These are phyloP conservation scores for Pheosia gnoma DNA, from an alignment of 2,888 invertebrate species.

Conservation along the genomic window DNA sequence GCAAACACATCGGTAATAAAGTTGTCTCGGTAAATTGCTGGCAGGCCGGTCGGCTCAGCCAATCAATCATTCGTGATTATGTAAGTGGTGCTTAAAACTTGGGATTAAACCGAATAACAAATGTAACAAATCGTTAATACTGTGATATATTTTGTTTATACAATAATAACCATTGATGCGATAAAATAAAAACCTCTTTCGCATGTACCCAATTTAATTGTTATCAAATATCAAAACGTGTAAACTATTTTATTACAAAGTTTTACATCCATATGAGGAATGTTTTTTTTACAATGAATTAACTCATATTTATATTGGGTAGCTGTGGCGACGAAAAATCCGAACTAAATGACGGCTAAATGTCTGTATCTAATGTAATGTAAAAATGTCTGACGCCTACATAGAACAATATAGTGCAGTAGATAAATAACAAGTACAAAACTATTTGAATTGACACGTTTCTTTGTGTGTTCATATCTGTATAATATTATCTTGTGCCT, in stretches of 20 bases:
- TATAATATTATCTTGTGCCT: too few relatives aligned
- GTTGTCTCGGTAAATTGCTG: constrained; percentile 48
- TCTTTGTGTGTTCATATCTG: too few relatives aligned
- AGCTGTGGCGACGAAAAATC: neutral
- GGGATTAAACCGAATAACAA: constrained; percentile 31
- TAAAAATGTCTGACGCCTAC: too few relatives aligned
- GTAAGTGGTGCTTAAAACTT: constrained; percentile 31
- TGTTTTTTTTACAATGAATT: constrained; percentile 13
- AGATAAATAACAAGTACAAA: too few relatives aligned
- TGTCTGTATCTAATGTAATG: too few relatives aligned
- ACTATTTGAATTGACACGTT: too few relatives aligned
- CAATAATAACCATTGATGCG: constrained; percentile 21
- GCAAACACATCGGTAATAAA: constrained; percentile 60
- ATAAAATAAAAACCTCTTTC: constrained; percentile 26
- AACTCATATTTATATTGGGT: constrained; percentile 12
- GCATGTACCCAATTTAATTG: neutral
- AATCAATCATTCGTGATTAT: constrained; percentile 50
- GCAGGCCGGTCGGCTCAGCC: constrained; percentile 41
- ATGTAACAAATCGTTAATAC: constrained; percentile 29
- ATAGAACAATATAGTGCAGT: too few relatives aligned
- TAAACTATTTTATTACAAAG: constrained; percentile 27
- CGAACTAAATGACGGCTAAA: too few relatives aligned
- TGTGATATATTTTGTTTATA: constrained; percentile 17
- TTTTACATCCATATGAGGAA: constrained; percentile 13
- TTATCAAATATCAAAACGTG: constrained; percentile 5